These are phyloP conservation scores for Oncorhynchus tshawytscha DNA, from an alignment of 2,113 vertebrate species.

Conservation along the genomic window DNA sequence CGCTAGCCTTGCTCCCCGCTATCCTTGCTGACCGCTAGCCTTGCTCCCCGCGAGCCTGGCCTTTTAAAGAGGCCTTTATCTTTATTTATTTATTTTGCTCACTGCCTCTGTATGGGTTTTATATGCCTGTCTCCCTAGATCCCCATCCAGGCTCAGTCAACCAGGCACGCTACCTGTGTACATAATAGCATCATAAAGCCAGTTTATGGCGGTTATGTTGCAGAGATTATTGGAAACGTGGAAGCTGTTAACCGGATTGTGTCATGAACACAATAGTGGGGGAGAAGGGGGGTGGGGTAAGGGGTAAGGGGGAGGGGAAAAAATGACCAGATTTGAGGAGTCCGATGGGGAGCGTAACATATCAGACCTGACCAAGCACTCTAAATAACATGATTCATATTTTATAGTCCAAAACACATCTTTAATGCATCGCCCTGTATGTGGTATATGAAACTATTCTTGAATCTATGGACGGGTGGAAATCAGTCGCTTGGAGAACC, in stretches of 20 bases:
- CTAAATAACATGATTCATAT: conserved; percentile 53
- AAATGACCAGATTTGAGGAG: background rate
- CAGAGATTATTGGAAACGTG: conserved; percentile 51
- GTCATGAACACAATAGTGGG: conserved; percentile 36
- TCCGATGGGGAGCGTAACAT: conserved; percentile 40
- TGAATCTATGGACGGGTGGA: conserved; percentile 49
- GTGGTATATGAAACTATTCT: conserved; percentile 28
- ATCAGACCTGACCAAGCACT: conserved; percentile 44
- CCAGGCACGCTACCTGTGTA: conserved; percentile 13
- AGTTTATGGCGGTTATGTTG: conserved; percentile 50
- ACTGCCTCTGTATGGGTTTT: background rate
- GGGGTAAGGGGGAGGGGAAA: conserved; percentile 28
- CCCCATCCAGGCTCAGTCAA: conserved; percentile 5
- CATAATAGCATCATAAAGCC: conserved; percentile 48
- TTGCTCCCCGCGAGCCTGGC: background rate
- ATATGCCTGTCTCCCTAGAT: conserved; percentile 1
- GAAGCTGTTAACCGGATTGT: conserved; percentile 49
- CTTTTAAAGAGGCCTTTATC: conserved; percentile 35
- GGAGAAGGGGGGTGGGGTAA: conserved; percentile 28
- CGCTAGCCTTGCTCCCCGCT: conserved; percentile 40
- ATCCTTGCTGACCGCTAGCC: conserved; percentile 10
- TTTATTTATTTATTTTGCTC: conserved; percentile 7
- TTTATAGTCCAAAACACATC: conserved; percentile 35
- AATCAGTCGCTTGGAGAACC: conserved; percentile 15
- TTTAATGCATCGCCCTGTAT: conserved; percentile 49